These are phyloP conservation scores for Siderastrea siderea DNA, from an alignment of 92 coral and sea anemone genomes.

Conservation along the genomic window DNA sequence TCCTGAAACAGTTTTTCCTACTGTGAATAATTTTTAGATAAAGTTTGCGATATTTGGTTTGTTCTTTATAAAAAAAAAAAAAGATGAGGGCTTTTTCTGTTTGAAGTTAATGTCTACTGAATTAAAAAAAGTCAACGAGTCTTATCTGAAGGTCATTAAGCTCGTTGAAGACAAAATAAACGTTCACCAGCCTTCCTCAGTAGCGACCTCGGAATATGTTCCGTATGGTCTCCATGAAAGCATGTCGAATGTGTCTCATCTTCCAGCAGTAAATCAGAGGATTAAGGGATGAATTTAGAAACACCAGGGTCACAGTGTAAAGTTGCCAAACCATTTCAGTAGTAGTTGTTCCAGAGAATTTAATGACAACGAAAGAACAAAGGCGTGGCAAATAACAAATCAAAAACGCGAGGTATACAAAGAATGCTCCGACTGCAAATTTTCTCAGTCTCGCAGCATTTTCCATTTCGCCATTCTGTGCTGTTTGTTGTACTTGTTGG, in stretches of 20 bases:
- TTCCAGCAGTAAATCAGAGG: conserved; percentile 28
- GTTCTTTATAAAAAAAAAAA: too few relatives aligned
- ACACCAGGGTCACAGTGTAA: background rate
- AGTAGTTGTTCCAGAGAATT: background rate
- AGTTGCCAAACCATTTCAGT: background rate
- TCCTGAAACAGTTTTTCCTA: too few relatives aligned
- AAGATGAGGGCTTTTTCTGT: too few relatives aligned
- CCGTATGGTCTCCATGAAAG: conserved; percentile 7
- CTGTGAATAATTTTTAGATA: too few relatives aligned
- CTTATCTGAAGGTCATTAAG: too few relatives aligned
- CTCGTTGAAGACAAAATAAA: background rate
- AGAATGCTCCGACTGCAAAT: background rate
- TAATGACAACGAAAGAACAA: background rate
- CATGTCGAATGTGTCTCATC: conserved; percentile 1
- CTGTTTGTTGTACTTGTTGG: background rate
- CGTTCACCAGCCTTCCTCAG: background rate
- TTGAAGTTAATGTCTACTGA: too few relatives aligned
- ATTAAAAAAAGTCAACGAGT: too few relatives aligned
- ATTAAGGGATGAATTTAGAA: conserved; percentile 4
- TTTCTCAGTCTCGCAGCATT: background rate
- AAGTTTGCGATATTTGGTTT: too few relatives aligned
- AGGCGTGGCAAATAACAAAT: conserved; percentile 12
- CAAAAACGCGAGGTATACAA: conserved; percentile 8
- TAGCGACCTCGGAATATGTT: background rate
- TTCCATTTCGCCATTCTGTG: background rate